A percentile compares a stretch with the other conserved stretches of the same genome.
Evolutionary conservation across 2,888 invertebrate species (phyloP).

Genomic region (Synanthedon tipuliformis): DNA sequence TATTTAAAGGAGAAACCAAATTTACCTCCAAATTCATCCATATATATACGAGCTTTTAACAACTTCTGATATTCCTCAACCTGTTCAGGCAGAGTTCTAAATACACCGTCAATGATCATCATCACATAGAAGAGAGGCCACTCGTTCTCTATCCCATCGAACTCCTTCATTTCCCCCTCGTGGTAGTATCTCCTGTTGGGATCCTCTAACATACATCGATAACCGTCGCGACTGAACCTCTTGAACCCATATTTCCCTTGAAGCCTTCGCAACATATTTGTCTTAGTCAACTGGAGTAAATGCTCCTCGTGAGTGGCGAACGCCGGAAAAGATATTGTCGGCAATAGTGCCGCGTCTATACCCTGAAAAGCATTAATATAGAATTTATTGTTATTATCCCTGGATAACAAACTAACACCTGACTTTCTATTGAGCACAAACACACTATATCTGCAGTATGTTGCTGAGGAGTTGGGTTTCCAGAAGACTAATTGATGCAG

Average conservation of each 20-base stretch:
- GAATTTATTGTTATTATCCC: background rate
- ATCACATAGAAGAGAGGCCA: conserved; percentile 97
- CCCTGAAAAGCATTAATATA: conserved; percentile 71
- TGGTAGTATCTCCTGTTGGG: conserved; percentile 82
- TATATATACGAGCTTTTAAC: conserved; percentile 82
- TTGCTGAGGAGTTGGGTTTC: too few species aligned
- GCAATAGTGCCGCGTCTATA: conserved; percentile 90
- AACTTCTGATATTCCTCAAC: conserved; percentile 92
- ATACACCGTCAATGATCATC: conserved; percentile 96
- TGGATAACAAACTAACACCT: too few species aligned
- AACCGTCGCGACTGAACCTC: conserved; percentile 94
- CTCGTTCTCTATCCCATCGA: conserved; percentile 96
- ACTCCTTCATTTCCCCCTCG: conserved; percentile 93
- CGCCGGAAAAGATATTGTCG: conserved; percentile 96
- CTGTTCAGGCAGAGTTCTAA: conserved; percentile 87
- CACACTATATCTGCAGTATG: too few species aligned
- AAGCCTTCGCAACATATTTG: conserved; percentile 83
- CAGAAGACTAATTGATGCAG: too few species aligned
- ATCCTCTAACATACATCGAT: conserved; percentile 89
- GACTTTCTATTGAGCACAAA: too few species aligned
- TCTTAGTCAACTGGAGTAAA: conserved; percentile 87
- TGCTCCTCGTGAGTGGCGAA: conserved; percentile 97
- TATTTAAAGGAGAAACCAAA: background rate
- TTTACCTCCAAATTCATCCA: conserved; percentile 83
- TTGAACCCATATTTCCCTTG: conserved; percentile 94